Evolutionary conservation across 1,140 invertebrate species (phyloP).

Genomic region (Sitobion miscanthi): DNA sequence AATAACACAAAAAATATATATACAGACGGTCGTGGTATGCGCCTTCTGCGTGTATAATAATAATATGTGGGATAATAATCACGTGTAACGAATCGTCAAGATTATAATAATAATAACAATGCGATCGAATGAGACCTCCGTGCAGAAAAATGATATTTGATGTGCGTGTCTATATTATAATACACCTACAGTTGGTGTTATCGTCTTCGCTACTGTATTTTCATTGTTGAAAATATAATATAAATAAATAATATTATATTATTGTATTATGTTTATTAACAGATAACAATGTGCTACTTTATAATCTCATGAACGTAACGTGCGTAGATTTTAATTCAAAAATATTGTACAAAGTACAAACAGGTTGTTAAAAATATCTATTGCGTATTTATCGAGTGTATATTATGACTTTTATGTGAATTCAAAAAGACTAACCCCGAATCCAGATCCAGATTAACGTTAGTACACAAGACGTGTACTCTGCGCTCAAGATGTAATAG

Average conservation of each 20-base stretch:
- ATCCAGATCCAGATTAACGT: not conserved
- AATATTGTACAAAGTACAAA: not conserved
- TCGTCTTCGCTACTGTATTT: constrained; percentile 31
- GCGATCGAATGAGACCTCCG: constrained; percentile 61
- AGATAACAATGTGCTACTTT: not conserved
- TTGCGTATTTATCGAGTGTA: not conserved
- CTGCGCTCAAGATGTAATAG: not conserved
- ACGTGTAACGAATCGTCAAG: constrained; percentile 55
- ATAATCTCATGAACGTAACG: not conserved
- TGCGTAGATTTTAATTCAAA: not conserved
- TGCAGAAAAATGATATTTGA: constrained; percentile 46
- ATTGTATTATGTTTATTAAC: not conserved
- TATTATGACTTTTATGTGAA: not conserved
- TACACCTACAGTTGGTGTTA: not conserved
- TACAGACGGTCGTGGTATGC: not conserved
- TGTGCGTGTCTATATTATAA: not conserved
- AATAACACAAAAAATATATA: not conserved
- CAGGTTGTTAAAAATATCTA: not conserved
- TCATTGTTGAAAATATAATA: constrained; percentile 3
- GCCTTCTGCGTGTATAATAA: not conserved
- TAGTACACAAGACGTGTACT: not conserved
- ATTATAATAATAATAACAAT: constrained; percentile 63
- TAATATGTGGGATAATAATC: constrained; percentile 41
- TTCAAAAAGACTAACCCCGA: not conserved
- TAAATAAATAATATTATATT: not conserved